Conservation (phyloP, 2,797 vertebrate species). For the Odontamblyopus rebecca region DNA sequence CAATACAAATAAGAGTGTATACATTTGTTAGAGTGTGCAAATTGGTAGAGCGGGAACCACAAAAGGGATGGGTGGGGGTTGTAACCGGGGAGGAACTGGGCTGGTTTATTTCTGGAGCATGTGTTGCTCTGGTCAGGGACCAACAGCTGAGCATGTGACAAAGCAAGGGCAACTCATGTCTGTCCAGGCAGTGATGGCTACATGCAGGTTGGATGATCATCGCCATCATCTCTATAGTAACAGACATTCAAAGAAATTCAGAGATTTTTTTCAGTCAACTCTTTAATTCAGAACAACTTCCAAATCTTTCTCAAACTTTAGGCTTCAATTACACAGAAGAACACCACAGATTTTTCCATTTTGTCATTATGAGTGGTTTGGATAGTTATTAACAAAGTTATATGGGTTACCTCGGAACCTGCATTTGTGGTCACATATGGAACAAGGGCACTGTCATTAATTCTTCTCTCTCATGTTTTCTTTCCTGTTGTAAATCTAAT, state of each 20-base stretch:
- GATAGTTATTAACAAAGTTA: slow-evolving; percentile 42
- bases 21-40: slow-evolving; percentile 9
- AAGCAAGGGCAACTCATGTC: slow-evolving; percentile 49
- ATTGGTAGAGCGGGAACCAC: slow-evolving; percentile 23
- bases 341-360: neutral
- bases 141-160: slow-evolving; percentile 71
- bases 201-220: slow-evolving; percentile 32
- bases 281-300: slow-evolving; percentile 21
- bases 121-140: slow-evolving; percentile 31
- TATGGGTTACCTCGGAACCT: slow-evolving; percentile 26
- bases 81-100: slow-evolving; percentile 64
- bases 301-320: slow-evolving; percentile 17
- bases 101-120: slow-evolving; percentile 66
- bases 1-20: slow-evolving; percentile 26
- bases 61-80: slow-evolving; percentile 49
- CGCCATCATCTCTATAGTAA: slow-evolving; percentile 23
- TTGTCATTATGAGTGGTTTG: slow-evolving; percentile 15
- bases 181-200: slow-evolving; percentile 24
- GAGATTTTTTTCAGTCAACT: slow-evolving; percentile 5
- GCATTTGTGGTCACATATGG: slow-evolving; percentile 19
- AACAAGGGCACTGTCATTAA: neutral
- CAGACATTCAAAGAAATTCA: slow-evolving; percentile 50
- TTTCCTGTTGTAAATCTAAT: neutral
- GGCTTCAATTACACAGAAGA: neutral
- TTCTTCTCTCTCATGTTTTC: neutral